Conservation (phyloP, 2,113 vertebrate genomes). For the Tragelaphus strepsiceros region DNA sequence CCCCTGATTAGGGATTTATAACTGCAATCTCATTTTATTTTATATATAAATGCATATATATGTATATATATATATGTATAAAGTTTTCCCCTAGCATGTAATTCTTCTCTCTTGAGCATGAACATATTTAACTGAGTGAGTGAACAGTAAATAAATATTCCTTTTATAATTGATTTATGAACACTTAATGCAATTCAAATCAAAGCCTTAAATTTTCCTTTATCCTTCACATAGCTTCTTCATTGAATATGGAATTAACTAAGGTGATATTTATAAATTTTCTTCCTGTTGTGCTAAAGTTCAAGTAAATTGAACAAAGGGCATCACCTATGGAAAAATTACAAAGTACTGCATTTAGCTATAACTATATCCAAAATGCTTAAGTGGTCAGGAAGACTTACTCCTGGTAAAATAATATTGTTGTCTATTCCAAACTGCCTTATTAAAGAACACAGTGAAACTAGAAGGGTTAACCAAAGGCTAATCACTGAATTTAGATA, state of each 20-base stretch:
- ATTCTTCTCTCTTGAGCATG: constrained; percentile 15
- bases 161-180: constrained; percentile 33
- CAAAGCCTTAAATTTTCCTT: constrained; percentile 21
- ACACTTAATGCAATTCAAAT: constrained; percentile 19
- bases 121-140: constrained; percentile 24
- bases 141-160: constrained; percentile 21
- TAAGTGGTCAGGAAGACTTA: background rate
- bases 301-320: background rate
- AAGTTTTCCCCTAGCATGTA: background rate
- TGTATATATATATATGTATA: background rate
- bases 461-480: background rate
- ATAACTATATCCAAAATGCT: background rate
- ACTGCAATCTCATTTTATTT: constrained; percentile 21
- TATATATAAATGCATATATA: background rate
- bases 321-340: constrained; percentile 2
- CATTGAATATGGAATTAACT: background rate
- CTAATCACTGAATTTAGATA: background rate
- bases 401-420: background rate
- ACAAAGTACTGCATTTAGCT: background rate
- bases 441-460: background rate
- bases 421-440: background rate
- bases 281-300: background rate
- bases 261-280: constrained; percentile 3
- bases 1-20: constrained; percentile 56
- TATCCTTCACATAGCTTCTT: background rate